Evolutionary conservation across 2,113 vertebrate species (phyloP).

Genomic region (Cervus canadensis): DNA sequence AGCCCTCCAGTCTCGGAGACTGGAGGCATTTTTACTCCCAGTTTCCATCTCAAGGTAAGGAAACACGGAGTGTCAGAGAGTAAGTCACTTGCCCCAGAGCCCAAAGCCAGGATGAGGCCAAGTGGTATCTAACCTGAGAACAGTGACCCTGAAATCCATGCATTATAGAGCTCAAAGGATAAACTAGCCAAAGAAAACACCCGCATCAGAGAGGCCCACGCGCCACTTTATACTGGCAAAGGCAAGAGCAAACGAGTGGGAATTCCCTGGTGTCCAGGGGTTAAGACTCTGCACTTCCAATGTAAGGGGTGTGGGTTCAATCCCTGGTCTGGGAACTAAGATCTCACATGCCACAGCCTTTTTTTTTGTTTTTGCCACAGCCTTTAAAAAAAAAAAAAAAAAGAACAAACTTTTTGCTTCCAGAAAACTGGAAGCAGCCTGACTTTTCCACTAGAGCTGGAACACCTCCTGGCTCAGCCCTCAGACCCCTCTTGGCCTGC

Average conservation of each 20-base stretch:
- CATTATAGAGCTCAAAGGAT: not conserved
- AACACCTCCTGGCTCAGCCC: not conserved
- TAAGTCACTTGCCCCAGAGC: not conserved
- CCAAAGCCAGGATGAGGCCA: not conserved
- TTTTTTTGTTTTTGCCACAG: not conserved
- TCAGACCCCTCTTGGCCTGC: accelerated
- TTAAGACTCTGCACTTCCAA: not conserved
- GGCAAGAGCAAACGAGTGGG: not conserved
- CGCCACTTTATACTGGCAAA: not conserved
- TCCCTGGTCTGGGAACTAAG: not conserved
- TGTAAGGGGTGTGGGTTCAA: not conserved
- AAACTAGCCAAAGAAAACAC: not conserved
- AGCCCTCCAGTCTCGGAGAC: not conserved
- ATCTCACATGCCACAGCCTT: not conserved
- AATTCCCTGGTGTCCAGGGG: not conserved
- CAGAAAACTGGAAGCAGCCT: not conserved
- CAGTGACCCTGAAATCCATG: not conserved
- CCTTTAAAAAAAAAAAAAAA: not conserved
- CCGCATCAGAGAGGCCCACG: not conserved
- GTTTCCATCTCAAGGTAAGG: not conserved
- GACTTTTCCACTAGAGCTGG: not conserved
- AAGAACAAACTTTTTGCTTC: not conserved
- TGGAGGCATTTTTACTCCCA: not conserved
- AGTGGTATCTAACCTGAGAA: not conserved
- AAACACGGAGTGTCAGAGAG: not conserved